Evolutionary conservation across 2,888 invertebrate species (phyloP), one percentile per base, ranked within the genome.

Genomic region (Nasonovia ribisnigri): DNA sequence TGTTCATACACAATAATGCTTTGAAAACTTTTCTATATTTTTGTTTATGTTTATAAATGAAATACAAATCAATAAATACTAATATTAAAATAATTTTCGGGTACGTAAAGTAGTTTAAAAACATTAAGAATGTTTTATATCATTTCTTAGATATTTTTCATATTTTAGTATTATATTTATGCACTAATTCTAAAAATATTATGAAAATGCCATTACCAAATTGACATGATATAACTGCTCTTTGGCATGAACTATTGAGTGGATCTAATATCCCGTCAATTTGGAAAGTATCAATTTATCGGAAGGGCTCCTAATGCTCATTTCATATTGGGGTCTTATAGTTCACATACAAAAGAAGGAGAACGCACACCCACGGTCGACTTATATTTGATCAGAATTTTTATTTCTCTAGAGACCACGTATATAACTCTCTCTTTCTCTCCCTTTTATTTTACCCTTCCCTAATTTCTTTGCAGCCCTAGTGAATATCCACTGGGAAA

Each of bases 311-410:
- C 42, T 93, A 93, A 90, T 86, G 48, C 84, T 88, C 90, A 86
- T 93, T 84, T 90, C 84, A 90, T 93, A 93, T 57, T 26, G 89
- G 88, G 88, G 92, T 89, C 77, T 48, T 92, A 77, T 36, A 87
- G 92, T 92, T 77, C 88, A 54, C 84, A 86, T 77, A 93, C 90
- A 93, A 84, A 90, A 86, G 36, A 90, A 86, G 36, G 36, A 54
- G 57, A 54, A 60, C 90, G 57, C 89, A 84, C 90, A 89, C 84
- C 89, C 90, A 36, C 77, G 42, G 90, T 48, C 60, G 90, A 90
- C 90, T 93, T 90, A 84, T 90, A 90, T 93, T 93, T 93, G 93
- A 93, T 90, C 93, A 90, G 93, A 93, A 93, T 93, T 93, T 93
- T 93, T 93, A 93, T 93, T 93, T 93, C 93, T 93, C 93, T 48